Evolutionary conservation across 2,888 invertebrate species (phyloP), one percentile per base, ranked within the genome.

Genomic region (Stomorhina lunata): DNA sequence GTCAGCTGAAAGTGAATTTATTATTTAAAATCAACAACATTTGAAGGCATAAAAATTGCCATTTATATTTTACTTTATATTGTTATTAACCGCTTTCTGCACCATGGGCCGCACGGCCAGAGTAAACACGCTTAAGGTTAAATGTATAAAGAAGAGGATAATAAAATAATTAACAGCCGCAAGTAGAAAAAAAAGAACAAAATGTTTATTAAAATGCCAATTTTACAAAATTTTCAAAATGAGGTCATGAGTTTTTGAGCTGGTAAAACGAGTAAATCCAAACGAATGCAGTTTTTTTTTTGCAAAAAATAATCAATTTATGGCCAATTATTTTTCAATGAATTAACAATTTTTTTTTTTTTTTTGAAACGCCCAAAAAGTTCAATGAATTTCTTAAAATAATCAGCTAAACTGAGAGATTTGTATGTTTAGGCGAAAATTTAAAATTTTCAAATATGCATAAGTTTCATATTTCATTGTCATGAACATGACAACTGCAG

Each of bases 391-490:
- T 66, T 40, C 17, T 53, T 65, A 29, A n/a, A 34, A 61, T 37
- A 20, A n/a, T n/a, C 15, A 48, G 43, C 7, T 57, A 37, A 66
- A 20, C 59, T 20, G 50, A 17, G 2, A 27, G 12, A n/a, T 15
- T 15, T 4, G 15, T 4, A 15, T n/a, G n/a, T n/a, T n/a, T n/a
- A n/a, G n/a, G n/a, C n/a, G 29, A 53, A 50, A n/a, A 27, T 15
- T 29, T 15, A 43, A 66, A 12, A 53, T 34, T 3, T 73, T 50
- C 22, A 73, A 48, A 71, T 45, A 59, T n/a, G 53, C 76, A 75
- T 43, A 25, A 37, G 78, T 78, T 82, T 82, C 75, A 75, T 79
- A 82, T 82, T 82, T 82, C 81, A 81, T 57, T 81, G 81, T 75
- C 78, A 75, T 61, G 50, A 66, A 72, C 66, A 73, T 43, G 73